Base-by-base conservation (phyloP, 2,888 invertebrate species). In the Drosophila mettleri region DNA sequence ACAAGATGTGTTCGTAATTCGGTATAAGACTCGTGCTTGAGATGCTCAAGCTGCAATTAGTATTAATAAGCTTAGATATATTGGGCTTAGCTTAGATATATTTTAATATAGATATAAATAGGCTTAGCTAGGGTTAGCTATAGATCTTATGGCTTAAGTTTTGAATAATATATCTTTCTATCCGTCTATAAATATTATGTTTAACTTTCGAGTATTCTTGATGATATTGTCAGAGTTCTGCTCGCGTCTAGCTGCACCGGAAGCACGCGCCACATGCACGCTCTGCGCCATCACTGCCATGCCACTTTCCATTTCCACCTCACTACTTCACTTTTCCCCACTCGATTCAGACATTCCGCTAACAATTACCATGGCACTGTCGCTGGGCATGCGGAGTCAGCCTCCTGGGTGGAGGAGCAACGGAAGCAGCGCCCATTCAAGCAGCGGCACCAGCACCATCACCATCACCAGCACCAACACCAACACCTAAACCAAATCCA, bases 321-420 rank as follows among this genome's bases (percentile, higher is more conserved):
- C 51, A 71, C 45, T 45, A 9, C 43, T 36, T 16, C 61, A 38
- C 31, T 53, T 38, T 34, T 46, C n/a, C 24, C 34, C 54, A 52
- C 41, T 52, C 41, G 33, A 24, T 59, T 45, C 12, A 62, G 73
- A 39, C 38, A 36, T 24, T 1, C 24, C 12, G 14, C 22, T n/a
- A 18, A 41, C 20, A 33, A 24, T 9, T 9, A n/a, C n/a, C 48
- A 39, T 14, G 12, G 6, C 31, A 4, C 38, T 12, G 46, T 6
- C 31, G 7, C 38, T 12, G 46, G 1, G n/a, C 22, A 46, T 0
- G 2, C 4, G 9, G 27, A 16, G n/a, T 0, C 9, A 20, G 3
- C 12, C 12, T 1, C 14, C 53, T 69, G 69, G 69, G 20, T 46
- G 51, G 64, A 61, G 2, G 65, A 74, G 16, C 69, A 69, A n/a